Evolutionary conservation across 2,797 vertebrate species (phyloP), one percentile per base, ranked within the genome.

Genomic region (Antennarius maculatus): DNA sequence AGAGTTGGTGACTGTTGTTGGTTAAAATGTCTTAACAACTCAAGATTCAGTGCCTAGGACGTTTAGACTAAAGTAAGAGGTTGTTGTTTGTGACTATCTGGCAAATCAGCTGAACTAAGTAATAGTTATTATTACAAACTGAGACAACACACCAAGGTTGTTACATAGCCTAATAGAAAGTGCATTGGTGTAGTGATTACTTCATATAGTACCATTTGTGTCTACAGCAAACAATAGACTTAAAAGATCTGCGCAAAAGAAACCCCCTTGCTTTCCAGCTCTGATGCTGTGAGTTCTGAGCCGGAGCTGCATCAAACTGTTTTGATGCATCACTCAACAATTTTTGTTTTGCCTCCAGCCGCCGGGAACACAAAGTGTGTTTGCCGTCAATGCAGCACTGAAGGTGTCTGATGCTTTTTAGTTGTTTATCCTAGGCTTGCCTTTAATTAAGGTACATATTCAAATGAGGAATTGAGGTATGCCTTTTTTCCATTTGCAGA

Each of bases 331-430:
- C 58, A 41, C 66, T 70, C 65, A 65, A 39, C 70, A 69, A 56
- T 61, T 62, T 50, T 54, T 66, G 49, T 34, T 68, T 76, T 14
- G 75, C 75, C 66, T 17, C 52, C 48, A 83, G 74, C 71, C 47
- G 42, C 47, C 1, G 45, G 79, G 50, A 79, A 76, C 60, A 72
- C 56, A 69, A 55, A 47, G 31, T 51, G 49, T 13, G 43, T 53
- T 69, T 55, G 73, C 46, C 76, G 65, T 78, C n/a, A 29, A 11
- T 18, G 28, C 15, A 6, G 54, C 16, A 1, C 6, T 7, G 61
- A 51, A 53, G 37, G 15, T 49, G 27, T 52, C 16, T 50, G 62
- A 68, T 48, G 51, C 45, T 51, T 62, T 47, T 60, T 46, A n/a
- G 2, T 46, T n/a, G 7, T 17, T 46, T 17, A 39, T 64, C 52